Evolutionary conservation across 1,140 invertebrate species (phyloP).

Genomic region (Heliconius melpomene): DNA sequence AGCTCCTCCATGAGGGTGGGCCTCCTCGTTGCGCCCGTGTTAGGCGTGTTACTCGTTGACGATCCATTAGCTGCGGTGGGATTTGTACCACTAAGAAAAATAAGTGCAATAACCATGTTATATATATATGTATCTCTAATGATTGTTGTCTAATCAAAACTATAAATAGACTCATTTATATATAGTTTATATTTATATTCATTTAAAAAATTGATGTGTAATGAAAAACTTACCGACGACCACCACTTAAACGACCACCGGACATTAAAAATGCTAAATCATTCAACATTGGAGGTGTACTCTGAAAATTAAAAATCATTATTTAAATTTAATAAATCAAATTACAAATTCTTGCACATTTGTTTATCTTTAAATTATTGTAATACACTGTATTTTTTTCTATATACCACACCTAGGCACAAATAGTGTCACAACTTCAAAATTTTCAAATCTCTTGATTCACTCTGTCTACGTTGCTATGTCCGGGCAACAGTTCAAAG

Average conservation of each 20-base stretch:
- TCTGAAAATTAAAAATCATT: conserved; percentile 48
- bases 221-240: conserved; percentile 50
- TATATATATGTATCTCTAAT: background rate
- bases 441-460: too few relatives aligned
- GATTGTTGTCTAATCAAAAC: too few relatives aligned
- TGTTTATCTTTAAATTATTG: too few relatives aligned
- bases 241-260: conserved; percentile 47
- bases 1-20: conserved; percentile 66
- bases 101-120: background rate
- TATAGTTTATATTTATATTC: too few relatives aligned
- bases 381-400: too few relatives aligned
- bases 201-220: background rate
- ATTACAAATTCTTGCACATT: background rate
- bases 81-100: conserved; percentile 21
- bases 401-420: too few relatives aligned
- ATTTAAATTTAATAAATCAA: background rate
- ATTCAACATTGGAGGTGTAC: conserved; percentile 58
- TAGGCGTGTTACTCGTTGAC: conserved; percentile 1
- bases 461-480: too few relatives aligned
- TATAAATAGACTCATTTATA: too few relatives aligned
- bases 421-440: too few relatives aligned
- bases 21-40: conserved; percentile 33
- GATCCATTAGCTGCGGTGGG: background rate
- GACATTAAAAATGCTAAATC: conserved; percentile 72
- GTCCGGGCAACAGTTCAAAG: too few relatives aligned